A percentile compares a stretch with the other conserved stretches of the same genome.
Evolutionary conservation across 2,797 vertebrate genomes (phyloP).

Genomic region (Amblyraja radiata): DNA sequence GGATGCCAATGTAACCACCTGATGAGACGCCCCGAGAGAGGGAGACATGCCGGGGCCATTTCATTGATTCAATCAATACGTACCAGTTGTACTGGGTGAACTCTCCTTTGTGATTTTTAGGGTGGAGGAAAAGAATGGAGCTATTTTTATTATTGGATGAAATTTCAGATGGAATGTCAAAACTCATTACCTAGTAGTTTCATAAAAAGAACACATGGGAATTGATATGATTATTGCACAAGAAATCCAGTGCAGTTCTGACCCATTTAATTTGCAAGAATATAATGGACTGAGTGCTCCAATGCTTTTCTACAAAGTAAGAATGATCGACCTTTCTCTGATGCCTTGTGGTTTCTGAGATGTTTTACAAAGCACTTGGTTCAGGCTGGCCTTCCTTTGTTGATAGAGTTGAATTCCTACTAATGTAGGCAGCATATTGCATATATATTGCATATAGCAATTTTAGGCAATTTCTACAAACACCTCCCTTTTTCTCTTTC

Average conservation of each 20-base stretch:
- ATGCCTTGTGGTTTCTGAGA: background rate
- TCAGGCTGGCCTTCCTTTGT: background rate
- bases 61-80: background rate
- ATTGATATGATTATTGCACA: background rate
- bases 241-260: background rate
- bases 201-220: background rate
- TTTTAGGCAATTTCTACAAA: no score
- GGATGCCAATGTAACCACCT: background rate
- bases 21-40: background rate
- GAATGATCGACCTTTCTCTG: background rate
- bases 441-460: no score
- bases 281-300: background rate
- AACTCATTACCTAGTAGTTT: background rate
- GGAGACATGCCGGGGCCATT: no score
- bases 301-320: background rate
- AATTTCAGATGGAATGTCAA: background rate
- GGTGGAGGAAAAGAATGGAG: background rate
- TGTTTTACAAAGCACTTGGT: background rate
- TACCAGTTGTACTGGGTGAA: background rate
- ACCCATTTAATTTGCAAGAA: slow-evolving; percentile 5
- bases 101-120: background rate
- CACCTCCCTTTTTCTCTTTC: no score
- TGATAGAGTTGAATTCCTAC: background rate
- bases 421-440: background rate
- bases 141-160: background rate